Evolutionary conservation across 2,888 invertebrate species (phyloP), one percentile per base, ranked within the genome.

Genomic region (Cantharis nigra): DNA sequence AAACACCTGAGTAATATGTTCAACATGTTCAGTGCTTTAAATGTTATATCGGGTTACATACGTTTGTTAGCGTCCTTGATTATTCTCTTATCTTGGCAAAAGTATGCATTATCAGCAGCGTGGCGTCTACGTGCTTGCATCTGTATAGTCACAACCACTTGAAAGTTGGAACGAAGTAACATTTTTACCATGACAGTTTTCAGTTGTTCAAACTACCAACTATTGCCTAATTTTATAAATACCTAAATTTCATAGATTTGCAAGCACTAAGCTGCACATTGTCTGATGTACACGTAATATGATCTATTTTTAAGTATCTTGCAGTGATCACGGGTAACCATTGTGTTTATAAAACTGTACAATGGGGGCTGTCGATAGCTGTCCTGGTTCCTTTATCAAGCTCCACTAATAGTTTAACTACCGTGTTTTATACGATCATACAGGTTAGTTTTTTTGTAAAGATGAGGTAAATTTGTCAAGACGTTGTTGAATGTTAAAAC

Each of bases 361-460:
- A 81, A 82, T 80, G 77, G 80, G 75, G 75, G 78, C 81, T 81
- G 81, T 80, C 81, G 82, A 81, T 82, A 79, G 79, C 76, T 80
- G 79, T 79, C 77, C 72, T 70, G 75, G 76, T 74, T 75, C 78
- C 77, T 80, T 78, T 76, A 80, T 81, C 76, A 78, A 76, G 71
- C 73, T 72, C 74, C 69, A 78, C 80, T 82, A 82, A 82, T 82
- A 82, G 82, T 81, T 82, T 82, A 82, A 82, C 81, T 81, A 81
- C 80, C 82, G 81, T 81, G 81, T 79, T 81, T 80, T 82, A 82
- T 81, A 77, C 76, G 79, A 81, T 82, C 80, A 80, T 80, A 76
- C 78, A 78, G 79, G 78, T 78, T 74, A 71, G 65, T 70, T 76
- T 78, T 20, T 78, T 75, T 75, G 30, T 74, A 18, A 18, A 75